Conservation (phyloP, 2,888 invertebrate genomes). For the Epistrophe grossulariae region DNA sequence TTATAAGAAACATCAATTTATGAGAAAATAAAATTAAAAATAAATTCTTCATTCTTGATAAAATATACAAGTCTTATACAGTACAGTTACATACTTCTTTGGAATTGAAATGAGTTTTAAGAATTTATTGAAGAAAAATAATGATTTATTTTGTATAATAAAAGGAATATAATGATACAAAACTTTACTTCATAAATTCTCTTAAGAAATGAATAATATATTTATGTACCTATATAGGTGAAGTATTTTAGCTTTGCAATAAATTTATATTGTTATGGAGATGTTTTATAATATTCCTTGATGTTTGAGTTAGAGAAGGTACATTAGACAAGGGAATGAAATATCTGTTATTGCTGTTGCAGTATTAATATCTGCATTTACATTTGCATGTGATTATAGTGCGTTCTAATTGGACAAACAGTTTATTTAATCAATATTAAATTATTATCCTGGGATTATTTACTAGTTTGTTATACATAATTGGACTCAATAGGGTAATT, state of each 20-base stretch:
- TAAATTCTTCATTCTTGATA: background rate
- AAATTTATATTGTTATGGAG: background rate
- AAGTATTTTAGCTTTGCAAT: background rate
- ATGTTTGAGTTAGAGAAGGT: background rate
- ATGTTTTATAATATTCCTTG: background rate
- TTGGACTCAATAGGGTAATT: conserved; percentile 35
- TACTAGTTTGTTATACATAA: conserved; percentile 52
- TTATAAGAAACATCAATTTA: background rate
- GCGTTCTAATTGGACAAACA: conserved; percentile 36
- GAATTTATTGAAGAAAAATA: conserved; percentile 16
- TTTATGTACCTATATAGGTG: background rate
- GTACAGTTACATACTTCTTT: background rate
- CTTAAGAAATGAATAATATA: background rate
- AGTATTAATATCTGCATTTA: background rate
- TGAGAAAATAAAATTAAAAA: background rate
- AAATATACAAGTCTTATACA: background rate
- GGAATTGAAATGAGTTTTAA: conserved; percentile 1
- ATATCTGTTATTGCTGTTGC: background rate
- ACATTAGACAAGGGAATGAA: background rate
- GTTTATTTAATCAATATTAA: conserved; percentile 31
- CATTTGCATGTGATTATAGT: conserved; percentile 7
- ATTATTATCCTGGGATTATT: conserved; percentile 44
- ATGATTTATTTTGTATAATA: conserved; percentile 11
- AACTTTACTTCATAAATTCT: background rate
- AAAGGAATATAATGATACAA: background rate